A percentile compares a stretch with the other conserved stretches of the same genome.
These are phyloP conservation scores for Drosophila birchii DNA, from an alignment of 2,888 invertebrate genomes.

Conservation along the genomic window DNA sequence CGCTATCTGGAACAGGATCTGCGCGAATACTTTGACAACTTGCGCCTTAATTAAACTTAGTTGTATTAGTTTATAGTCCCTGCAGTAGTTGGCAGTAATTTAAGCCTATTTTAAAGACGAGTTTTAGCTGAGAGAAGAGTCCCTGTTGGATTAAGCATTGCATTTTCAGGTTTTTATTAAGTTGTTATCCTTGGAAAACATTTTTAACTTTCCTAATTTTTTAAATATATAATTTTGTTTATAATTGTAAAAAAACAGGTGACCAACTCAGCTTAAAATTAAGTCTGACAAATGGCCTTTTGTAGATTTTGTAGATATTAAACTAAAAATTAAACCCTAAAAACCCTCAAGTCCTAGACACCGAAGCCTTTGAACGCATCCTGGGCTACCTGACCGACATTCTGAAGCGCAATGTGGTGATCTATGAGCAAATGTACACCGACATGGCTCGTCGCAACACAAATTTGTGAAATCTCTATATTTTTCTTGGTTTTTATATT, in stretches of 20 bases:
- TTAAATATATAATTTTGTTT: not conserved
- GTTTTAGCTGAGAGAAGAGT: not conserved
- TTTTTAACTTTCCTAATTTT: not conserved
- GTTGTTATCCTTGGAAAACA: not conserved
- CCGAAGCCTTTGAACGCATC: conserved; percentile 97
- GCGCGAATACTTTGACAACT: conserved; percentile 80
- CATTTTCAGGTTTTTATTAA: not conserved
- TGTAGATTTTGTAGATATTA: not conserved
- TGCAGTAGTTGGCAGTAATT: conserved; percentile 1
- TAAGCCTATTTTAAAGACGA: not conserved
- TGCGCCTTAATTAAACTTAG: conserved; percentile 44
- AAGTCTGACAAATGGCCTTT: not conserved
- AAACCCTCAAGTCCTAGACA: conserved; percentile 92
- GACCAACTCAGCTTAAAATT: not conserved
- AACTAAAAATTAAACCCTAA: not conserved
- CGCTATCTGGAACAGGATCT: conserved; percentile 84
- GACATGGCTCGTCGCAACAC: conserved; percentile 76
- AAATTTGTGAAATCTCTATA: conserved; percentile 54
- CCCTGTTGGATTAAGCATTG: not conserved
- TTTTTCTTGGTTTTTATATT: not conserved
- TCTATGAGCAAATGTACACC: conserved; percentile 89
- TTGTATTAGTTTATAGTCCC: conserved; percentile 1
- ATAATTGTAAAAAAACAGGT: not conserved
- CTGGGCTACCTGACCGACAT: conserved; percentile 99
- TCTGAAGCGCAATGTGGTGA: conserved; percentile 97